Conservation (phyloP, 2,113 vertebrate genomes). For the Todiramphus chloris region DNA sequence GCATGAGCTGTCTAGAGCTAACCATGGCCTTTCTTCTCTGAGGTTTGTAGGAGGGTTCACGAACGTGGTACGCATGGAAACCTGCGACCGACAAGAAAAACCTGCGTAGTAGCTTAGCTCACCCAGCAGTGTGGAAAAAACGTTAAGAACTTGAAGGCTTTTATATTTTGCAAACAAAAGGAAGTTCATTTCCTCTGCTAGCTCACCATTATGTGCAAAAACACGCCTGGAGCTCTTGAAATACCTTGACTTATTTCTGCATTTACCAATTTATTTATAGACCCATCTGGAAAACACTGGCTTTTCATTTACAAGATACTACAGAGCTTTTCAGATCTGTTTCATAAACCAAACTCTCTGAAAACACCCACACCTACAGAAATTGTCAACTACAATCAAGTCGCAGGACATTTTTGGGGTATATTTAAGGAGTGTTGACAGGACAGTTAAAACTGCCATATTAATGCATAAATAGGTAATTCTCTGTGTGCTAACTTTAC, state of each 20-base stretch:
- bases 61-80: accelerated
- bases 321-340: not conserved
- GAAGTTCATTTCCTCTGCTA: slow-evolving; percentile 44
- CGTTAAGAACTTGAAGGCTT: not conserved
- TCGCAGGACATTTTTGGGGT: not conserved
- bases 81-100: not conserved
- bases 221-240: not conserved
- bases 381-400: not conserved
- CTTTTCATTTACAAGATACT: not conserved
- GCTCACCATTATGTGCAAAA: slow-evolving; percentile 23
- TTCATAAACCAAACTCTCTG: not conserved
- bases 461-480: not conserved
- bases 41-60: not conserved
- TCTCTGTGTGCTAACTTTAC: not conserved
- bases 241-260: slow-evolving; percentile 32
- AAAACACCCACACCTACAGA: not conserved
- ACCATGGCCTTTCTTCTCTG: not conserved
- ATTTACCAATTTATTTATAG: slow-evolving; percentile 18
- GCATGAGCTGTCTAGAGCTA: accelerated
- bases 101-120: not conserved
- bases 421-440: not conserved
- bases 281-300: not conserved
- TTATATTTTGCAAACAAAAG: slow-evolving; percentile 28
- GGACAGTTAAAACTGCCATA: not conserved
- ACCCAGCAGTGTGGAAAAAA: not conserved